phyloP scores from a whole-genome alignment of 1,140 invertebrate genomes.

The Harlomillsia oculata region DNA sequence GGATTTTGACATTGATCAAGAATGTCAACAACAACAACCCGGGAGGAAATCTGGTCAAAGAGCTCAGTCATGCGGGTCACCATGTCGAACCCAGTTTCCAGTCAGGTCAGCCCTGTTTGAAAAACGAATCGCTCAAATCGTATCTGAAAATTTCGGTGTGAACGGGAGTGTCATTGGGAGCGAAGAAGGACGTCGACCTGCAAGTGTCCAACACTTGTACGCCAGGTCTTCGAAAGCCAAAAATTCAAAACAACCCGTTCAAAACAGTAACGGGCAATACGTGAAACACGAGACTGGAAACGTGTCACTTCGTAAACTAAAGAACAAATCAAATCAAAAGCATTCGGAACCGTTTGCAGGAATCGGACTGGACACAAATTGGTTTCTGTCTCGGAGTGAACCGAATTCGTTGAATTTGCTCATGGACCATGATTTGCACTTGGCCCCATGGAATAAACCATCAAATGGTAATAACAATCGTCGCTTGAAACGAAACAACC shows the following conservation, averaged over 20 bases:
- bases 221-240: slow-evolving; percentile 14
- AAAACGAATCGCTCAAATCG: background rate
- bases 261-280: background rate
- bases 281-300: background rate
- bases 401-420: slow-evolving; percentile 57
- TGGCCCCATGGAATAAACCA: background rate
- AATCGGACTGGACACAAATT: slow-evolving; percentile 36
- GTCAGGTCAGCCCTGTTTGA: slow-evolving; percentile 55
- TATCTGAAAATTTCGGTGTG: slow-evolving; percentile 10
- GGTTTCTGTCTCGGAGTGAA: slow-evolving; percentile 61
- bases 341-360: background rate
- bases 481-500: background rate
- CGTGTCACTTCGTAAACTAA: background rate
- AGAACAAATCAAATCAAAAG: slow-evolving; percentile 6
- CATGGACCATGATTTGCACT: background rate
- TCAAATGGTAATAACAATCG: background rate
- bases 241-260: slow-evolving; percentile 11
- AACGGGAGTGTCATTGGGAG: slow-evolving; percentile 3
- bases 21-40: slow-evolving; percentile 20
- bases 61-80: no score
- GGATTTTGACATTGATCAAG: slow-evolving; percentile 52
- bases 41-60: slow-evolving; percentile 25
- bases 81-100: slow-evolving; percentile 55
- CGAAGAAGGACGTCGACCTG: background rate
- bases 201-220: slow-evolving; percentile 17